Base-by-base conservation (phyloP, 2,797 vertebrate species). In the Fratercula arctica region DNA sequence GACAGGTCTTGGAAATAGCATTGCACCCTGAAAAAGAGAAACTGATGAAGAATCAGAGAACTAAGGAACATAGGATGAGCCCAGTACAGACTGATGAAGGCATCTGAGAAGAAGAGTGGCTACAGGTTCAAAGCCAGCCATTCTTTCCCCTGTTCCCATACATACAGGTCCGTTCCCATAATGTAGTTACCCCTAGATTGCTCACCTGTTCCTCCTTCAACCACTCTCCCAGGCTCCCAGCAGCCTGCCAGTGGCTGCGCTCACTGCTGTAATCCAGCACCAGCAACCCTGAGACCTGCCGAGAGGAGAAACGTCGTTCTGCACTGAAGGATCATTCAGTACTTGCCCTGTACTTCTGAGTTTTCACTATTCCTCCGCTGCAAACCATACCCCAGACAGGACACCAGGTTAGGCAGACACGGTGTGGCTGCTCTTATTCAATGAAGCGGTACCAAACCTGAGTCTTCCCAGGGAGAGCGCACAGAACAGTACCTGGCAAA, bases 161-260 rank as follows among this genome's bases (percentile, higher is more conserved):
- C 33, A 28, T 1, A 18, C 13, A 67, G 41, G 23, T 56, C 31
- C 45, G 13, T 64, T 59, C 11, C 46, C 24, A 39, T 10, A 17
- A 24, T 3, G 11, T 5, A 66, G 28, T 45, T 85, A 45, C 3
- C 31, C 13, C 39, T 39, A 20, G 59, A 61, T 5, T 46, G 64
- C 93, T 74, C 76, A 99, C 99, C 99, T 99, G 98, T 88, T 99
- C 99, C 87, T 99, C 99, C 39, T 98, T 98, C 20, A 99, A 95
- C 99, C 99, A 99, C 50, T 99, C 97, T 63, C 98, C 98, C 74
- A 99, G 96, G 93, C 98, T 99, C 96, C 98, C 99, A 41, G 98
- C 98, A 24, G 99, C 99, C 97, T 98, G 98, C 99, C 99, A 99
- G 97, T 99, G 99, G 96, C 98, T 99, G 95, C 99, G 99, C 28